phyloP scores from a whole-genome alignment of 1,140 invertebrate species.

The Psilanteris sp. region DNA sequence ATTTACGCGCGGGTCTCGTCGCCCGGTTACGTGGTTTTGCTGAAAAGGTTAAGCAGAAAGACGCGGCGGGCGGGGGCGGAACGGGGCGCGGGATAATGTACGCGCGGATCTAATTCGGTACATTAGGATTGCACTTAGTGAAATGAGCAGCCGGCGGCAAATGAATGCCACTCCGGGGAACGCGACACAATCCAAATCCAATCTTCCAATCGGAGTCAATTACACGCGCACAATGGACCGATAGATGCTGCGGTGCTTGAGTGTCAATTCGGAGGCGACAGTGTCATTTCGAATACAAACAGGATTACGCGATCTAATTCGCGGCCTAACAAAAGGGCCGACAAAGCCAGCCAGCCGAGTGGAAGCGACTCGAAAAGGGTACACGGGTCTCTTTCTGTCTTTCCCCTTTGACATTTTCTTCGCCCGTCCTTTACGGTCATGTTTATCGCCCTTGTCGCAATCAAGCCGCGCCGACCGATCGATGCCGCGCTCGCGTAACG shows the following conservation, averaged over 20 bases:
- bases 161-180: slow-evolving; percentile 65
- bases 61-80: too few relatives aligned
- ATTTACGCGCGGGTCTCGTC: too few relatives aligned
- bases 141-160: slow-evolving; percentile 71
- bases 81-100: too few relatives aligned
- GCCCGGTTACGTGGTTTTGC: too few relatives aligned
- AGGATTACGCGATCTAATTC: slow-evolving; percentile 80
- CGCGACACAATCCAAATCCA: slow-evolving; percentile 76
- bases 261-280: slow-evolving; percentile 76
- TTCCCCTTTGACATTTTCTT: slow-evolving; percentile 59
- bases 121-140: slow-evolving; percentile 73
- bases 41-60: too few relatives aligned
- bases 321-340: slow-evolving; percentile 75
- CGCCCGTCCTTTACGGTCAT: slow-evolving; percentile 53
- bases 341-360: slow-evolving; percentile 73
- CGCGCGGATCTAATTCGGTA: slow-evolving; percentile 14
- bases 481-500: slow-evolving; percentile 61
- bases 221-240: slow-evolving; percentile 75
- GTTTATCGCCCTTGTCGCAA: slow-evolving; percentile 60
- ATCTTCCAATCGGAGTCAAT: slow-evolving; percentile 80
- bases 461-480: slow-evolving; percentile 63
- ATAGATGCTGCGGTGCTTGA: slow-evolving; percentile 70
- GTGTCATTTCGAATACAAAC: slow-evolving; percentile 79
- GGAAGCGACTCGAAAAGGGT: slow-evolving; percentile 64
- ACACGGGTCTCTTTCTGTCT: slow-evolving; percentile 58